phyloP scores from a whole-genome alignment of 2,888 invertebrate species.

The Limnephilus marmoratus region DNA sequence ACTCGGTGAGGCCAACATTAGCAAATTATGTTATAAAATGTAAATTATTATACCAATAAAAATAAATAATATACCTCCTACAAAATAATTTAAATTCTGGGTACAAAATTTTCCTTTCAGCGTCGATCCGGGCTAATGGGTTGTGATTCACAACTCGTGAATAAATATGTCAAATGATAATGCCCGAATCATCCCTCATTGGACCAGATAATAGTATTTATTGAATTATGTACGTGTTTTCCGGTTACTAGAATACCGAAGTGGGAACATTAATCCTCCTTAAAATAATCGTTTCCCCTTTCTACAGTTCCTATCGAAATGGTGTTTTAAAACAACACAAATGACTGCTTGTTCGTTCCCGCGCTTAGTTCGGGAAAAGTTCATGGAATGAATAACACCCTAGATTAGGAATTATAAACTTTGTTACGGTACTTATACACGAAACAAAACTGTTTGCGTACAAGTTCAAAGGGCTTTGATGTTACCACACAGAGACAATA shows the following conservation, averaged over 20 bases:
- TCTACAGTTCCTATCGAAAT: background rate
- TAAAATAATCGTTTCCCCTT: background rate
- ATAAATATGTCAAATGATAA: background rate
- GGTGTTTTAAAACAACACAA: slow-evolving; percentile 2
- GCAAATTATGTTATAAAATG: no score
- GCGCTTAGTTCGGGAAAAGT: background rate
- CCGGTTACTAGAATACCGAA: background rate
- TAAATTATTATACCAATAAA: no score
- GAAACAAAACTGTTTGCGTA: background rate
- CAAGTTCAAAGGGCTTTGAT: background rate
- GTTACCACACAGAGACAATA: background rate
- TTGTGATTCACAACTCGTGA: background rate
- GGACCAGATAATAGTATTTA: background rate
- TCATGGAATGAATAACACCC: background rate
- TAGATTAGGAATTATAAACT: background rate
- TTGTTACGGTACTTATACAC: background rate
- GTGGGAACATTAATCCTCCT: background rate
- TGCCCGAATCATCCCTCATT: background rate
- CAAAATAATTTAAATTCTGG: background rate
- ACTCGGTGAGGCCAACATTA: no score
- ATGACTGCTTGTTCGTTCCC: background rate
- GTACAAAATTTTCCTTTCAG: background rate
- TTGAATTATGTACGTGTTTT: background rate
- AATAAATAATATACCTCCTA: no score
- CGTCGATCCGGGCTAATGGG: background rate